phyloP scores from a whole-genome alignment of 92 coral and sea anemone genomes.

The Phenganax subtilis region DNA sequence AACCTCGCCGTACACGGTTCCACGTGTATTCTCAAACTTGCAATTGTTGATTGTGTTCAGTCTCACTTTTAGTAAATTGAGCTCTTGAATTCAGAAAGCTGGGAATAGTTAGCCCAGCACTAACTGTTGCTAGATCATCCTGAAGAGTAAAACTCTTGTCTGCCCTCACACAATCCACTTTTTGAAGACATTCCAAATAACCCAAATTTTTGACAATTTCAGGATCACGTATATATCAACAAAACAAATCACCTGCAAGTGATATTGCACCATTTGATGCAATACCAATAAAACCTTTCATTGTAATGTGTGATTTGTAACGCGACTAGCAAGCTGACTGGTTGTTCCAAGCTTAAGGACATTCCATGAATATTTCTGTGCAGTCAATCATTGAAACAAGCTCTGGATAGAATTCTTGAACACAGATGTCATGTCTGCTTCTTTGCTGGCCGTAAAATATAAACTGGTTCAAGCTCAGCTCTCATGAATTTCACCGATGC shows the following conservation, averaged over 20 bases:
- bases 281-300: conserved; percentile 34
- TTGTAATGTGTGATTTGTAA: conserved; percentile 28
- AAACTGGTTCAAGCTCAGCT: conserved; percentile 26
- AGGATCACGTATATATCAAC: conserved; percentile 31
- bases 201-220: conserved; percentile 46
- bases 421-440: conserved; percentile 8
- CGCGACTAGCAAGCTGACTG: conserved; percentile 30
- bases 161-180: conserved; percentile 45
- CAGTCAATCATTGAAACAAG: conserved; percentile 31
- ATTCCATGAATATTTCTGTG: conserved; percentile 37
- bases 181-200: conserved; percentile 24
- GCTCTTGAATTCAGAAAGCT: conserved; percentile 39
- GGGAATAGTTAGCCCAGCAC: conserved; percentile 45
- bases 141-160: conserved; percentile 53
- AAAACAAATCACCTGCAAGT: conserved; percentile 7
- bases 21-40: conserved; percentile 55
- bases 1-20: conserved; percentile 53
- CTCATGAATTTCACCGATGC: conserved; percentile 28
- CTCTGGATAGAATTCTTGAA: conserved; percentile 24
- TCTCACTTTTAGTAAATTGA: conserved; percentile 44
- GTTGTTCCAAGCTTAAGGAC: conserved; percentile 26
- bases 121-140: conserved; percentile 53
- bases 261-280: conserved; percentile 37
- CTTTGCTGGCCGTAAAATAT: conserved; percentile 1
- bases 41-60: conserved; percentile 48